These are phyloP conservation scores for Tenthredo scrophulariae DNA, from an alignment of 2,888 invertebrate species.

Conservation along the genomic window DNA sequence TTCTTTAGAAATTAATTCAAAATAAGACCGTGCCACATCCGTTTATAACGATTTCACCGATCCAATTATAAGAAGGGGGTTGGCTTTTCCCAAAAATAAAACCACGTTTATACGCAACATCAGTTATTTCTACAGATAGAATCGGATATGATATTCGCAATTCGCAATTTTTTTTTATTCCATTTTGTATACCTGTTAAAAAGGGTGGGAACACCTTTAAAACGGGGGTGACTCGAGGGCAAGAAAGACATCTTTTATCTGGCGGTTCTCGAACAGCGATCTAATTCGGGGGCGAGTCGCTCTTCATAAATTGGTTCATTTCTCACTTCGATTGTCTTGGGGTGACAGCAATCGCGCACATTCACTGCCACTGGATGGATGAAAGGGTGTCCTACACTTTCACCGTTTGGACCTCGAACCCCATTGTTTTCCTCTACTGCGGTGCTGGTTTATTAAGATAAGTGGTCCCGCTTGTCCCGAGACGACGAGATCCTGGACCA, in stretches of 20 bases:
- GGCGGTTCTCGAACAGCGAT: neutral
- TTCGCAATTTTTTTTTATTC: neutral
- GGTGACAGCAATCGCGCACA: constrained; percentile 39
- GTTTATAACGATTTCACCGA: no score
- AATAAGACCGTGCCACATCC: neutral
- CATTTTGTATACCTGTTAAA: neutral
- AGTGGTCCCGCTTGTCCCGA: constrained; percentile 54
- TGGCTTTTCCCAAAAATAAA: neutral
- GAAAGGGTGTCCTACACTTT: constrained; percentile 45
- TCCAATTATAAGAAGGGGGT: neutral
- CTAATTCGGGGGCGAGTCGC: constrained; percentile 27
- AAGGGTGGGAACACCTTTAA: neutral
- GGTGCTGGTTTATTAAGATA: constrained; percentile 55
- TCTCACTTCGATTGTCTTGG: constrained; percentile 46
- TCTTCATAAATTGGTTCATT: constrained; percentile 48
- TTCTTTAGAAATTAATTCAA: neutral
- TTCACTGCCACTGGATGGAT: constrained; percentile 32
- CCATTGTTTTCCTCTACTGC: constrained; percentile 53
- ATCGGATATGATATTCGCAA: neutral
- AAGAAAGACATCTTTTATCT: neutral
- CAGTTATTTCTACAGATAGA: neutral
- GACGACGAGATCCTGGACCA: constrained; percentile 40
- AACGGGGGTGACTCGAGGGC: neutral
- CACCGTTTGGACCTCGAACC: constrained; percentile 41
- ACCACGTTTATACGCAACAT: neutral